Evolutionary conservation across 2,797 vertebrate genomes (phyloP), one percentile per base, ranked within the genome.

Genomic region (Fratercula arctica): DNA sequence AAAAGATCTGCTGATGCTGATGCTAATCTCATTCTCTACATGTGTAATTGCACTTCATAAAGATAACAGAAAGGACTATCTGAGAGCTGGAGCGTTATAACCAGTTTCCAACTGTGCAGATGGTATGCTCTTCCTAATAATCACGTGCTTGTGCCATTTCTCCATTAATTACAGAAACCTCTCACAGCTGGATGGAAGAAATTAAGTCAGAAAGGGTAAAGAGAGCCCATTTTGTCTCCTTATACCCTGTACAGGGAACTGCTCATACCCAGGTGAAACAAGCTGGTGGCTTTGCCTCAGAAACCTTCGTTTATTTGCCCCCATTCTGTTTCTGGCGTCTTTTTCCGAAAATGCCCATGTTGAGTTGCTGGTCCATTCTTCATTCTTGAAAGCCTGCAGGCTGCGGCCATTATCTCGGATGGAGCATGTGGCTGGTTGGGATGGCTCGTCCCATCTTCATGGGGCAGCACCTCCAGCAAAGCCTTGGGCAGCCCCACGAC

Each of bases 91-190:
- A 95, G 89, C 45, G 63, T 87, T 70, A 39, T 85, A 94, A 96
- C 96, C 92, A 77, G 89, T 81, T 81, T 95, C 96, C 94, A 90
- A 7, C 95, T 95, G 95, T 91, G 96, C 64, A 91, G 78, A 85
- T 74, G 76, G 90, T 76, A 69, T 73, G 74, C 37, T 94, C 73
- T 74, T 83, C 79, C 82, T 95, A 92, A 95, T 89, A 96, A 95
- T 75, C 83, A 87, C 83, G 89, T 25, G 56, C 63, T 75, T 89
- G 80, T 51, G 37, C 79, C 69, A 93, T 54, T 29, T 81, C 67
- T 90, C 45, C 92, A 93, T 95, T 95, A 97, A 96, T 96, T 96
- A 96, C 87, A 93, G 91, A 91, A 94, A 74, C 60, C 73, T 85
- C 76, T 86, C 94, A 43, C 83, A 96, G 93, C 60, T 95, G 91